phyloP scores from a whole-genome alignment of 2,888 invertebrate genomes.

The Atethmia centrago region DNA sequence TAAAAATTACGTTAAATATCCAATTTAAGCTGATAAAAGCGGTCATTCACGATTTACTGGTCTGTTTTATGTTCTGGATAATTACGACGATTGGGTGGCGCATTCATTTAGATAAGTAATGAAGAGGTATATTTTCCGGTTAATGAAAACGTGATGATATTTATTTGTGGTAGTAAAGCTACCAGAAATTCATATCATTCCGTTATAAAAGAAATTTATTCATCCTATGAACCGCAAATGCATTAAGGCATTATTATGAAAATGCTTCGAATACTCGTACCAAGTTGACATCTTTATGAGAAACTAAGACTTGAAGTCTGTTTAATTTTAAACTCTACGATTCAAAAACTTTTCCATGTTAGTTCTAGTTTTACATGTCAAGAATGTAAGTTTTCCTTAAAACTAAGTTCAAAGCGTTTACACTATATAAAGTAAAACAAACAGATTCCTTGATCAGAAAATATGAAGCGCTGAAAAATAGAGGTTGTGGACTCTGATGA shows the following conservation, averaged over 20 bases:
- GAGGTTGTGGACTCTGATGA: slow-evolving; percentile 8
- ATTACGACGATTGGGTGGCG: slow-evolving; percentile 6
- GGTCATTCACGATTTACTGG: slow-evolving; percentile 21
- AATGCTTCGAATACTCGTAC: slow-evolving; percentile 20
- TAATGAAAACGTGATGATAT: slow-evolving; percentile 11
- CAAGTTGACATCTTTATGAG: slow-evolving; percentile 28
- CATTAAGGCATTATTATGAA: background rate
- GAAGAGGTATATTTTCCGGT: slow-evolving; percentile 6
- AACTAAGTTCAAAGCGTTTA: background rate
- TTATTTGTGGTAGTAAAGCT: background rate
- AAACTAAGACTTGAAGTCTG: background rate
- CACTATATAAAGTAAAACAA: slow-evolving; percentile 8
- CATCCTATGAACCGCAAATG: slow-evolving; percentile 11
- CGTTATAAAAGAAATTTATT: background rate
- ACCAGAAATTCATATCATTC: too few species aligned
- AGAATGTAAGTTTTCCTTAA: too few species aligned
- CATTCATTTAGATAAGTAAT: slow-evolving; percentile 20
- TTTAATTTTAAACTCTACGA: slow-evolving; percentile 16
- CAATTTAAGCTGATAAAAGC: slow-evolving; percentile 24
- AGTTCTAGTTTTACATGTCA: background rate
- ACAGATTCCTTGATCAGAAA: slow-evolving; percentile 12
- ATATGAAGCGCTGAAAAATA: slow-evolving; percentile 16
- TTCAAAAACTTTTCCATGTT: background rate
- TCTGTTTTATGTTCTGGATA: slow-evolving; percentile 34
- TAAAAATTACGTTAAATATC: slow-evolving; percentile 34